Evolutionary conservation across 2,797 vertebrate genomes (phyloP).

Genomic region (Poliocrania exsul): DNA sequence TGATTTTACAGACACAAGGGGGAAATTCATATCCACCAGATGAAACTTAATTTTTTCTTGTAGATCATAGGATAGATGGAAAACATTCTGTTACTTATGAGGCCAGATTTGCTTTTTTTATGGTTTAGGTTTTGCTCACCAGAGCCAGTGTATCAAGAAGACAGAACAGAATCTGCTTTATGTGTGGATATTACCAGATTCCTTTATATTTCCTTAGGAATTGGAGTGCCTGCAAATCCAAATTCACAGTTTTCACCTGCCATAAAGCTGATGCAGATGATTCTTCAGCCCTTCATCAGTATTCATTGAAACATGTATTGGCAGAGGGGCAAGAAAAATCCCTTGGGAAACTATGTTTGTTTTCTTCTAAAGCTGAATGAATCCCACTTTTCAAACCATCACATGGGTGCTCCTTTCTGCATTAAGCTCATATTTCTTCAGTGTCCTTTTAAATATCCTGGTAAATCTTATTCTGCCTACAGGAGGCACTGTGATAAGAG

Average conservation of each 20-base stretch:
- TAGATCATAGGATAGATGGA: background rate
- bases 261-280: background rate
- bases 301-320: background rate
- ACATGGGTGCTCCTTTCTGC: background rate
- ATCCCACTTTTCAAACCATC: background rate
- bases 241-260: background rate
- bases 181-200: background rate
- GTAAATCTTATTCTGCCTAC: background rate
- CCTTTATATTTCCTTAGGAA: background rate
- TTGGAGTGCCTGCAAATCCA: background rate
- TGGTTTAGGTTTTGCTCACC: background rate
- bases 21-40: background rate
- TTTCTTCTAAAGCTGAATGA: background rate
- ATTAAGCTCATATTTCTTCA: background rate
- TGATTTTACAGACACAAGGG: background rate
- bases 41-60: background rate
- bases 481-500: background rate
- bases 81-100: background rate
- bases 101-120: background rate
- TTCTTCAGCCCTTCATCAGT: background rate
- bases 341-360: background rate
- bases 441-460: background rate
- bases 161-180: background rate
- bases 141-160: background rate
- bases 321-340: accelerated